A percentile compares a stretch with the other conserved stretches of the same genome.
Evolutionary conservation across 2,888 invertebrate species (phyloP).

Genomic region (Oligia fasciuncula): DNA sequence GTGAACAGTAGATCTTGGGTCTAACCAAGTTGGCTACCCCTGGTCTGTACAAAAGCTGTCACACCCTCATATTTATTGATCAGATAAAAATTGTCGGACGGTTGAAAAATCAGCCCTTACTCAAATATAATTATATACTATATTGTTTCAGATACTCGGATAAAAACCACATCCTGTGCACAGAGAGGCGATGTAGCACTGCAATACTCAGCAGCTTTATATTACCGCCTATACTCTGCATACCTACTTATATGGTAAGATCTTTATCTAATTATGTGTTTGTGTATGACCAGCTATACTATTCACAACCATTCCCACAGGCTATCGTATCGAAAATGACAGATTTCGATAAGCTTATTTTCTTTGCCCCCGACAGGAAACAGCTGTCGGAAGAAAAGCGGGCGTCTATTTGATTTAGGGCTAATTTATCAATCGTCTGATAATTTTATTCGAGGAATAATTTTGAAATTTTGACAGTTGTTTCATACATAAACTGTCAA

Average conservation of each 20-base stretch:
- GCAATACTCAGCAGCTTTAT: conserved; percentile 94
- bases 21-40: too few relatives aligned
- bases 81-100: background rate
- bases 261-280: background rate
- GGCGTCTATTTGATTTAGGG: too few relatives aligned
- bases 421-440: too few relatives aligned
- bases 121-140: background rate
- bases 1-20: too few relatives aligned
- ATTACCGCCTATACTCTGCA: conserved; percentile 94
- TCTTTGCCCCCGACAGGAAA: background rate
- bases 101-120: background rate
- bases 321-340: background rate
- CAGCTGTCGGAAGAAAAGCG: background rate
- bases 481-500: too few relatives aligned
- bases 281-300: background rate
- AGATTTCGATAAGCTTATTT: background rate
- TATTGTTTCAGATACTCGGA: conserved; percentile 93
- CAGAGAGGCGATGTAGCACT: conserved; percentile 93
- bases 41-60: too few relatives aligned
- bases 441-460: too few relatives aligned
- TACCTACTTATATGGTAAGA: conserved; percentile 94
- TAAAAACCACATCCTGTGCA: conserved; percentile 93
- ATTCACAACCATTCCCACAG: too few relatives aligned
- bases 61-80: background rate
- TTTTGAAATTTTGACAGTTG: too few relatives aligned